Percentiles rank a stretch among this genome's conserved stretches.
phyloP scores from a whole-genome alignment of 2,888 invertebrate species.

The Spisula subtruncata region DNA sequence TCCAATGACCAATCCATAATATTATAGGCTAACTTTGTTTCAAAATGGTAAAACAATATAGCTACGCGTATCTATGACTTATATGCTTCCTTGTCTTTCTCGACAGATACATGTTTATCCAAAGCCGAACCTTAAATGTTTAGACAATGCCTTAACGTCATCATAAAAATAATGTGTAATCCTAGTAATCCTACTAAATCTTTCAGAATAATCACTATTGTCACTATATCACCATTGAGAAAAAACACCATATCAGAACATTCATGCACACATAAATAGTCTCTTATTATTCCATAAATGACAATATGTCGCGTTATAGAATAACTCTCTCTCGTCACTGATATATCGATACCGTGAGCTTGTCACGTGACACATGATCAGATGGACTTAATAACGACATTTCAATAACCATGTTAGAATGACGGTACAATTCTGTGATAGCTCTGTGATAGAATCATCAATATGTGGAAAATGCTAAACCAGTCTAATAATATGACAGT shows the following conservation, averaged over 20 bases:
- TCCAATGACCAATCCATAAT: no score
- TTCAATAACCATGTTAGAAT: neutral
- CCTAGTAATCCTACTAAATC: no score
- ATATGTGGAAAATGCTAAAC: neutral
- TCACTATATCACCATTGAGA: neutral
- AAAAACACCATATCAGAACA: neutral
- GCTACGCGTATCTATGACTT: no score
- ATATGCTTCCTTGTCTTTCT: no score
- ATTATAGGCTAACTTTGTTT: no score
- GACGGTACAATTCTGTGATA: neutral
- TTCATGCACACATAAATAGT: neutral
- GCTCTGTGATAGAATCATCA: slow-evolving; percentile 1
- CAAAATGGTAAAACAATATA: no score
- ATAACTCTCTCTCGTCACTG: neutral
- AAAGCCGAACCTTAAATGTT: no score
- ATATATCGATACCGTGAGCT: neutral
- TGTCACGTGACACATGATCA: neutral
- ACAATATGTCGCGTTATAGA: neutral
- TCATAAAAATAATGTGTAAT: no score
- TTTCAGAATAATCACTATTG: neutral
- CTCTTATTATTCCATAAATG: neutral
- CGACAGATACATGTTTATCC: no score
- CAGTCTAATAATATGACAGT: neutral
- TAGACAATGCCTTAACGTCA: no score
- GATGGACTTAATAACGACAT: slow-evolving; percentile 27